A percentile compares a stretch with the other conserved stretches of the same genome.
Evolutionary conservation across 2,113 vertebrate genomes (phyloP).

Genomic region (Climacteris rufus): DNA sequence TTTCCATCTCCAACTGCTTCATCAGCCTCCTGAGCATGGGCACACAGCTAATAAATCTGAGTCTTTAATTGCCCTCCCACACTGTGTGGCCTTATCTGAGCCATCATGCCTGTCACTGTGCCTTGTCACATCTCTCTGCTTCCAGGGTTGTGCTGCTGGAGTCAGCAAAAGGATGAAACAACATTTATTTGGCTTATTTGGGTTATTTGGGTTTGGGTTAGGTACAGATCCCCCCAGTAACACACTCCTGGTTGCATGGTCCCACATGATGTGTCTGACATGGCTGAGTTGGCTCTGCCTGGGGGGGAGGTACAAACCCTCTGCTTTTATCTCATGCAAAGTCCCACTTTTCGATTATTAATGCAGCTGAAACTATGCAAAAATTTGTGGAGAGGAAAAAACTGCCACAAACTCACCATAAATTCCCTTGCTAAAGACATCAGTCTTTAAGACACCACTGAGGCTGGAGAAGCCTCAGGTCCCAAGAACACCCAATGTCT

Average conservation of each 20-base stretch:
- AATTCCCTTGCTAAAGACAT: not conserved
- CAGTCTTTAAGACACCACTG: not conserved
- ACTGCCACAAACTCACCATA: not conserved
- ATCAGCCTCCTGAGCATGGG: not conserved
- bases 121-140: not conserved
- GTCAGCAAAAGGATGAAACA: not conserved
- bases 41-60: not conserved
- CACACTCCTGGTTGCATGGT: accelerated
- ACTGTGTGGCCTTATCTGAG: not conserved
- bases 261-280: not conserved
- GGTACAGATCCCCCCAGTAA: not conserved
- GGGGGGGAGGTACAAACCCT: not conserved
- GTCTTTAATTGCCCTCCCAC: not conserved
- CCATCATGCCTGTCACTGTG: not conserved
- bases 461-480: not conserved
- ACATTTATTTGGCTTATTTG: not conserved
- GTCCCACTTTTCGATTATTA: not conserved
- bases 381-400: not conserved
- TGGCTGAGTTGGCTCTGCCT: not conserved
- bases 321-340: not conserved
- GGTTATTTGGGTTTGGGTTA: not conserved
- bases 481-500: not conserved
- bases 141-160: not conserved
- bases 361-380: not conserved
- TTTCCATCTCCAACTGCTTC: not conserved